These are phyloP conservation scores for Cerceris rybyensis DNA, from an alignment of 2,888 invertebrate genomes.

Conservation along the genomic window DNA sequence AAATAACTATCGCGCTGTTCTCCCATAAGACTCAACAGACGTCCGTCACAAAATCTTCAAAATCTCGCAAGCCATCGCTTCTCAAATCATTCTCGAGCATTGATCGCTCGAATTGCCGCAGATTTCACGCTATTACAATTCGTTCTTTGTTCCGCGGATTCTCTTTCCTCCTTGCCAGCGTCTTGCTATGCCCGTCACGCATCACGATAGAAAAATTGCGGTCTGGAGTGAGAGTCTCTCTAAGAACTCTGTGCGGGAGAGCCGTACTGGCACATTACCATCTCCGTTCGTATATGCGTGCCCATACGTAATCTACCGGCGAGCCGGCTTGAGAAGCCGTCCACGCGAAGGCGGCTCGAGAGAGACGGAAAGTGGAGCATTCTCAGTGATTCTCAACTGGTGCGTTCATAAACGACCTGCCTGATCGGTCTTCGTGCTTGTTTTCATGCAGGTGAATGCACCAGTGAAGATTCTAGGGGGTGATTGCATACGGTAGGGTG, in stretches of 20 bases:
- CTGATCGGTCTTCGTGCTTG: neutral
- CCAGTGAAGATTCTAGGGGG: neutral
- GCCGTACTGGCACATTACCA: conserved; percentile 40
- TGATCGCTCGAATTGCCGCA: neutral
- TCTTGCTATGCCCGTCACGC: conserved; percentile 29
- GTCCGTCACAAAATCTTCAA: too few species aligned
- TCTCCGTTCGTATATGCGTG: conserved; percentile 38
- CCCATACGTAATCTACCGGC: conserved; percentile 48
- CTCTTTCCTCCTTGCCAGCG: conserved; percentile 19
- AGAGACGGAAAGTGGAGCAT: conserved; percentile 67
- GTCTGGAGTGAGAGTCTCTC: conserved; percentile 26
- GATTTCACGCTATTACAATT: conserved; percentile 22
- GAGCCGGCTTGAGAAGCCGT: conserved; percentile 34
- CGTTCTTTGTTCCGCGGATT: conserved; percentile 11
- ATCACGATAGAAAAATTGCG: conserved; percentile 28
- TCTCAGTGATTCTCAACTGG: conserved; percentile 65
- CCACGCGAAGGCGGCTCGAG: conserved; percentile 53
- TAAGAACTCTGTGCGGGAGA: conserved; percentile 14
- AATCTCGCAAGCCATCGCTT: too few species aligned
- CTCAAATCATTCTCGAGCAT: neutral
- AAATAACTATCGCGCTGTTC: too few species aligned
- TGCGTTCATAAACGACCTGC: conserved; percentile 24
- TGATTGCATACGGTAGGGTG: too few species aligned
- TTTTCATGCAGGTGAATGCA: neutral
- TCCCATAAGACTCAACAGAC: too few species aligned